Percentiles rank a stretch among this genome's conserved stretches.
Evolutionary conservation across 2,113 vertebrate species (phyloP).

Genomic region (Cyphotilapia sp.): DNA sequence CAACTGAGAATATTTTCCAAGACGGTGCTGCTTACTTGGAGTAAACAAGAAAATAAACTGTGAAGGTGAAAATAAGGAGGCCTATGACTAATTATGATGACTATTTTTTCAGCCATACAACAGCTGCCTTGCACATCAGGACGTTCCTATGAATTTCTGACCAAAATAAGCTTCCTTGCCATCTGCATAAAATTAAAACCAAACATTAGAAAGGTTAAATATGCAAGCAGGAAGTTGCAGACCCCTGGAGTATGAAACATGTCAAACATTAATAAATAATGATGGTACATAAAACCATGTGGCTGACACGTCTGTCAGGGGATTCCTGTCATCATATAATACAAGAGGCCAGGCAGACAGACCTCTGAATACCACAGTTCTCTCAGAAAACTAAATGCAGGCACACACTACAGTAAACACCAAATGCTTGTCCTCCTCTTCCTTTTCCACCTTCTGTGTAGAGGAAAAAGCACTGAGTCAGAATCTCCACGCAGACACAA

Average conservation of each 20-base stretch:
- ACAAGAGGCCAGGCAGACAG: neutral
- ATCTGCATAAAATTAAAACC: neutral
- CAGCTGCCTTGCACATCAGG: neutral
- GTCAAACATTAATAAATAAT: constrained; percentile 31
- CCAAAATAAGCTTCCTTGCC: neutral
- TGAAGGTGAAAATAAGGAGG: neutral
- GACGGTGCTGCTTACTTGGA: neutral
- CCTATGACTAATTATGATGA: neutral
- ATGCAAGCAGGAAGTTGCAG: neutral
- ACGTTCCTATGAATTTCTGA: neutral
- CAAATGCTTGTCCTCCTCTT: neutral
- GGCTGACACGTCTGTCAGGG: neutral
- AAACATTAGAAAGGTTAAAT: neutral
- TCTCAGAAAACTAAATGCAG: neutral
- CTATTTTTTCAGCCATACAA: neutral
- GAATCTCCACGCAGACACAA: constrained; percentile 12
- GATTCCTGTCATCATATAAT: constrained; percentile 10
- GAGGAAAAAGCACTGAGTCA: constrained; percentile 51
- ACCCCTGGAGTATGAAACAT: neutral
- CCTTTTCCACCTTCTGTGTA: neutral
- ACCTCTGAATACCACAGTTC: neutral
- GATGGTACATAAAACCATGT: neutral
- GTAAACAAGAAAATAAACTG: neutral
- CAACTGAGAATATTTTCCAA: neutral
- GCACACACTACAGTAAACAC: neutral